A percentile compares a stretch with the other conserved stretches of the same genome.
Evolutionary conservation across 1,140 invertebrate genomes (phyloP).

Genomic region (Calliphora vicina): DNA sequence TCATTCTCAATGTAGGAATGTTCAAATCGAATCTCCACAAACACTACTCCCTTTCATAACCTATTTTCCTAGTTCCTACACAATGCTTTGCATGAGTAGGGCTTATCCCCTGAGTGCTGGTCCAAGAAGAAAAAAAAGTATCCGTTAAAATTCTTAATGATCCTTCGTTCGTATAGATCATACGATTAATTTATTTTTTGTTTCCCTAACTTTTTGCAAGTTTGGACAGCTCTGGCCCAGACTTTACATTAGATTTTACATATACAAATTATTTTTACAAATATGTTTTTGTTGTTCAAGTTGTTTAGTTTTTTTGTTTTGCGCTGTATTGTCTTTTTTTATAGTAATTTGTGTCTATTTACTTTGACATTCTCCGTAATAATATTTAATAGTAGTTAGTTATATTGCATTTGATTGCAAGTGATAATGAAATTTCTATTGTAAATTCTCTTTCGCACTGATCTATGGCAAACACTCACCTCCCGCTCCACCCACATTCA

Average conservation of each 20-base stretch:
- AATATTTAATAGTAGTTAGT: background rate
- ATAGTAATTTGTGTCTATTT: background rate
- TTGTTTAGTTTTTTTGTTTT: too few relatives aligned
- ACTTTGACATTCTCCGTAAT: background rate
- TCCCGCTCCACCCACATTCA: background rate
- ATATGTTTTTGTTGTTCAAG: background rate
- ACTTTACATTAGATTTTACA: conserved; percentile 22
- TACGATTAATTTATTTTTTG: too few relatives aligned
- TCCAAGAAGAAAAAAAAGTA: too few relatives aligned
- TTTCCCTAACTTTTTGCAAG: background rate
- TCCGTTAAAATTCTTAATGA: too few relatives aligned
- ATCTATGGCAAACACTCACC: background rate
- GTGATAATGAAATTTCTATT: conserved; percentile 25
- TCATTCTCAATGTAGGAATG: too few relatives aligned
- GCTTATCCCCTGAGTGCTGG: too few relatives aligned
- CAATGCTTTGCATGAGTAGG: too few relatives aligned
- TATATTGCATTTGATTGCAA: conserved; percentile 27
- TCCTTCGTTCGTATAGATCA: too few relatives aligned
- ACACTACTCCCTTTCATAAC: too few relatives aligned
- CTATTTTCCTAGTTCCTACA: too few relatives aligned
- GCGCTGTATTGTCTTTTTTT: background rate
- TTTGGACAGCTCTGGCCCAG: background rate
- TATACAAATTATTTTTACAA: background rate
- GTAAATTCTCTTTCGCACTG: background rate
- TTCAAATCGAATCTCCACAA: too few relatives aligned